Evolutionary conservation across 1,140 invertebrate species (phyloP), one percentile per base, ranked within the genome.

Genomic region (Pinna nobilis): DNA sequence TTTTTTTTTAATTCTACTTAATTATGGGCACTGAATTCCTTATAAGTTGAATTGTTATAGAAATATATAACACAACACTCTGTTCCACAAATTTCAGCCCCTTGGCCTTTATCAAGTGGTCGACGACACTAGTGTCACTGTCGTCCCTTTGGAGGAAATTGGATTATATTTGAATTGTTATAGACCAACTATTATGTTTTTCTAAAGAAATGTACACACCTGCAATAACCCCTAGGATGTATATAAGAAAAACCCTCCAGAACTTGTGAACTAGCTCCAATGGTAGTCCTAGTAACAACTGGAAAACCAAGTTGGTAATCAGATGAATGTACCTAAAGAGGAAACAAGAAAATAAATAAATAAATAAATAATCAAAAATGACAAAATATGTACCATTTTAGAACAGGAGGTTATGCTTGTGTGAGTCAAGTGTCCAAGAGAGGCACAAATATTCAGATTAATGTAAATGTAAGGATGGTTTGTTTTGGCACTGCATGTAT

Each of bases 211-310:
- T 1, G 33, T 18, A 71, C 70, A 57, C 63, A 89, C 88, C 88
- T 74, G 87, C 87, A 64, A 89, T 78, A 11, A 87, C 87, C 35
- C 88, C 88, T n/a, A 85, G 65, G 23, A 85, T 50, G 70, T 89
- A 89, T 13, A 89, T 84, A 9, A 87, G 60, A 6, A 94, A 88
- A 3, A 98, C 94, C 57, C 96, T 90, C 95, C 95, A 97, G 93
- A 95, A 97, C 79, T 94, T 93, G 87, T 99, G 97, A 11, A 98
- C 97, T 93, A 99, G 94, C 89, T 99, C 97, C 60, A 99, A 86
- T 0, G 96, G 96, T 25, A 98, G 92, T 2, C 97, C 97, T 53
- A 99, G 90, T 84, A 98, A 91, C 57, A 99, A 91, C 90, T 99
- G 97, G 51, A 98, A 95, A 20, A 97, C 86, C 18, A 98, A 89